Evolutionary conservation across 2,888 invertebrate species (phyloP), one percentile per base, ranked within the genome.

Genomic region (Agrilus biguttatus): DNA sequence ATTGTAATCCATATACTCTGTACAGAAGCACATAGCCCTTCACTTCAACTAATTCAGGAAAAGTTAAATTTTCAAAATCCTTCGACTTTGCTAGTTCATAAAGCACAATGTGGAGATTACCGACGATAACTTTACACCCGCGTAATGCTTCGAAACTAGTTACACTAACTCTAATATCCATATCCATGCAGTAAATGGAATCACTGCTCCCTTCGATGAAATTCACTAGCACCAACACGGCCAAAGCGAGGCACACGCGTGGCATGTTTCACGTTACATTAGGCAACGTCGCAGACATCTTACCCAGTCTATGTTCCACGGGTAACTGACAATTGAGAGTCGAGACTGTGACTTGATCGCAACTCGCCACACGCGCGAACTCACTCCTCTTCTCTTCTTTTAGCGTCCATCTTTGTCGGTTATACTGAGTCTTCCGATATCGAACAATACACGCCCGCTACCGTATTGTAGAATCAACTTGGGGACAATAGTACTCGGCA

Each of bases 11-110:
- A 14, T 69, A 69, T 3, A 84, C 81, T 39, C 83, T 72, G 58
- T 80, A 86, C 33, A 90, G 59, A 5, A 89, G 67, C 23, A 91
- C 60, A 58, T 78, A 86, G 21, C 84, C 91, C 10, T 88, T 89
- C 48, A 93, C 81, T 70, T 91, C 90, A 43, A 77, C 71, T 1
- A 93, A 69, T 49, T 80, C 69, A 0, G 83, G 81, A 61, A 85
- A 84, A 19, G 66, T 63, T n/a, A 54, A 54, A 14, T 45, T 44
- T 28, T 51, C 52, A 43, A 52, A 52, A 17, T 51, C 45, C n/a
- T 45, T 43, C n/a, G 39, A 40, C 6, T 42, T 50, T 8, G 53
- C 58, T 41, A 63, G 63, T 47, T 81, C 78, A 47, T 89, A 70
- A 14, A 84, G 66, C 1, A 79, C 70, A 38, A 92, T 76, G 50